Conservation (phyloP, 2,113 vertebrate genomes). For the Apistogramma diplotaenia region DNA sequence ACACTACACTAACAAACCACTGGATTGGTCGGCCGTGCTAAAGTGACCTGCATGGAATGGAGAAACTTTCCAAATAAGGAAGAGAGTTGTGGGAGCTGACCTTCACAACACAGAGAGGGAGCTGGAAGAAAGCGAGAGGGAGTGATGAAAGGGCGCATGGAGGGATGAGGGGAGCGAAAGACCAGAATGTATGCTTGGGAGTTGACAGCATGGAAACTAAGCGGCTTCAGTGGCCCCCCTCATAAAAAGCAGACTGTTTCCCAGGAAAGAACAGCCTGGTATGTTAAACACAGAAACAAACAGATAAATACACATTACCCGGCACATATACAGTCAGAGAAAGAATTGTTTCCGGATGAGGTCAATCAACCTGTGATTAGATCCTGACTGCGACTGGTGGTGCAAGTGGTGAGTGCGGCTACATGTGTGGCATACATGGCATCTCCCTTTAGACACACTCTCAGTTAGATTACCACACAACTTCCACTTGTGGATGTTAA, state of each 20-base stretch:
- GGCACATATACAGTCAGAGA: conserved; percentile 14
- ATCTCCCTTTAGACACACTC: conserved; percentile 12
- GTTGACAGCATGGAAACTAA: conserved; percentile 74
- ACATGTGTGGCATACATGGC: background rate
- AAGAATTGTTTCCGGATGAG: conserved; percentile 65
- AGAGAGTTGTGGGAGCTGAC: conserved; percentile 74
- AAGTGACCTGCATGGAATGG: conserved; percentile 84
- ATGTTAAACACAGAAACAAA: conserved; percentile 53
- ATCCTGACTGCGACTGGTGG: conserved; percentile 6
- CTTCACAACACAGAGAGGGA: conserved; percentile 80
- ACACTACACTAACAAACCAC: conserved; percentile 66
- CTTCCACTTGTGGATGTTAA: conserved; percentile 34
- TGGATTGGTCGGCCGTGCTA: conserved; percentile 78
- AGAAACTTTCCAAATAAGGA: conserved; percentile 93
- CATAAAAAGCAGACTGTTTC: conserved; percentile 42
- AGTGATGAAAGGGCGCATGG: conserved; percentile 10
- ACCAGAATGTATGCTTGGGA: conserved; percentile 21
- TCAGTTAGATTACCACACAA: background rate
- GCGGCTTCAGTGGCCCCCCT: conserved; percentile 46
- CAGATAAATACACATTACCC: conserved; percentile 34
- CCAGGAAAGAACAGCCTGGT: conserved; percentile 37
- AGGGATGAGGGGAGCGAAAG: conserved; percentile 29
- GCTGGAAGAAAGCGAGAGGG: background rate
- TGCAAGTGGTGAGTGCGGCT: conserved; percentile 1
- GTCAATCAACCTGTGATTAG: conserved; percentile 52